phyloP scores from a whole-genome alignment of 2,888 invertebrate species.

The Odontocolon sp. region DNA sequence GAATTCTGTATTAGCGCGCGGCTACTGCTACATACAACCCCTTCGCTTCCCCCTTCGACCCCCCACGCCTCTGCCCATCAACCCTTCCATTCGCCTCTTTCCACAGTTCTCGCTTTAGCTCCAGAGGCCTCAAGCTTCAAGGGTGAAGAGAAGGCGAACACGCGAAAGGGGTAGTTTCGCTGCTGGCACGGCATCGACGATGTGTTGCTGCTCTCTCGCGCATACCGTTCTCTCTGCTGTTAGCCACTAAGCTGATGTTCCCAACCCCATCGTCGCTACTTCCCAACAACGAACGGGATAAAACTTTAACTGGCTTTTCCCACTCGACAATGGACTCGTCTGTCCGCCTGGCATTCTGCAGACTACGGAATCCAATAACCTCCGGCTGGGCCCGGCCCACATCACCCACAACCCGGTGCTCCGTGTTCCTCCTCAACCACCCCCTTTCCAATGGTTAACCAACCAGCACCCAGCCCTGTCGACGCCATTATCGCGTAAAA shows the following conservation, averaged over 20 bases:
- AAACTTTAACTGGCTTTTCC: conserved; percentile 63
- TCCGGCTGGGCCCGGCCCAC: conserved; percentile 6
- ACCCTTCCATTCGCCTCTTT: neutral
- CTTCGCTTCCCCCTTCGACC: neutral
- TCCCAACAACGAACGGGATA: conserved; percentile 47
- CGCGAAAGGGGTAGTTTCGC: conserved; percentile 9
- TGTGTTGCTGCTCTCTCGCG: conserved; percentile 19
- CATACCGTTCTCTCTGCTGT: too few species aligned
- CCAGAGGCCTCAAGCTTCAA: conserved; percentile 17
- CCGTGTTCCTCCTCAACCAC: neutral
- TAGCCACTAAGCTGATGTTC: neutral
- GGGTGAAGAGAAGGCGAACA: conserved; percentile 4
- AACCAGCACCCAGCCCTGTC: neutral
- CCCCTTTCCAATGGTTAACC: conserved; percentile 4
- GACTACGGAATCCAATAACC: conserved; percentile 64
- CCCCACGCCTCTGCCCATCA: neutral
- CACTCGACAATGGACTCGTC: conserved; percentile 62
- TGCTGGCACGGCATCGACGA: conserved; percentile 9
- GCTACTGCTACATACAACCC: conserved; percentile 16
- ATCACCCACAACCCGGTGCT: conserved; percentile 3
- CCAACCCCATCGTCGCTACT: neutral
- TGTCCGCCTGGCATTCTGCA: conserved; percentile 60
- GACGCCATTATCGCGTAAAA: conserved; percentile 55
- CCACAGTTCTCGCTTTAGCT: neutral
- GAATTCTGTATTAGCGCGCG: conserved; percentile 58